These are phyloP conservation scores for Cheumatopsyche charites DNA, from an alignment of 1,140 invertebrate genomes.

Conservation along the genomic window DNA sequence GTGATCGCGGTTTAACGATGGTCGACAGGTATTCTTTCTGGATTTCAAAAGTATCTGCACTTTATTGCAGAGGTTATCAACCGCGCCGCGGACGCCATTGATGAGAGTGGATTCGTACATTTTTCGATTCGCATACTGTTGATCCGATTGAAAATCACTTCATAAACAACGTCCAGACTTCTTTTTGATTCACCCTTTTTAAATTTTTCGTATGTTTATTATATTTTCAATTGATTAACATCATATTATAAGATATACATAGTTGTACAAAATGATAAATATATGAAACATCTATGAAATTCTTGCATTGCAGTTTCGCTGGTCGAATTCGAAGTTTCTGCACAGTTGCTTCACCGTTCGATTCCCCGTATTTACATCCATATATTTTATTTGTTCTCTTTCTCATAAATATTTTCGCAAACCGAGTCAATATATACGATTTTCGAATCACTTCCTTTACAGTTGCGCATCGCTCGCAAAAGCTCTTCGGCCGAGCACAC, in stretches of 20 bases:
- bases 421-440: conserved; percentile 27
- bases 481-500: too few species aligned
- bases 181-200: too few species aligned
- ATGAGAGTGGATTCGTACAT: background rate
- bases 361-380: conserved; percentile 37
- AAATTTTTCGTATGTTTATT: too few species aligned
- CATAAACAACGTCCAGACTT: too few species aligned
- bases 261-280: too few species aligned
- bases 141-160: too few species aligned
- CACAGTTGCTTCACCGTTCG: conserved; percentile 25
- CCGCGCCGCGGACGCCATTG: background rate
- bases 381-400: conserved; percentile 42
- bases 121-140: background rate
- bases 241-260: too few species aligned
- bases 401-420: conserved; percentile 41
- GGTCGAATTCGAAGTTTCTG: conserved; percentile 21
- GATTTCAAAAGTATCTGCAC: conserved; percentile 35
- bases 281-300: background rate
- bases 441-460: conserved; percentile 27
- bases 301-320: background rate
- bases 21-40: conserved; percentile 40
- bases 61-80: conserved; percentile 32
- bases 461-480: too few species aligned
- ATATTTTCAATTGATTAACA: too few species aligned
- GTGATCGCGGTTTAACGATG: conserved; percentile 40